Conservation (phyloP, 2,888 invertebrate genomes). For the Drosophila lacicola region DNA sequence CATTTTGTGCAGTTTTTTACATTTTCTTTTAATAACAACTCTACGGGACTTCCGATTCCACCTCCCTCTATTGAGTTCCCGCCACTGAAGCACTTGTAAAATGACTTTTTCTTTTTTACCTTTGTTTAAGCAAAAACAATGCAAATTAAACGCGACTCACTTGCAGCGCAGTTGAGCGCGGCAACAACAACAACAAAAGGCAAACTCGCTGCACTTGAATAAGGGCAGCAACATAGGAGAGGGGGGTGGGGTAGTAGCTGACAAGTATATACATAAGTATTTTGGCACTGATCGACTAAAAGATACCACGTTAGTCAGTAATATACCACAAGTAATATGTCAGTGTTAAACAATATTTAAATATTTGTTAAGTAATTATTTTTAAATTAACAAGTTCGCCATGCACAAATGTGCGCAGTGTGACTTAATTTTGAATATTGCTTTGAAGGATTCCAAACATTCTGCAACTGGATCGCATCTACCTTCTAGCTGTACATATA, state of each 20-base stretch:
- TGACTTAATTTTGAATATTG: too few relatives aligned
- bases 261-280: background rate
- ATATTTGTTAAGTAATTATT: too few relatives aligned
- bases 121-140: constrained; percentile 76
- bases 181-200: constrained; percentile 56
- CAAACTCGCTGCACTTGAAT: constrained; percentile 57
- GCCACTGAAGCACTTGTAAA: constrained; percentile 65
- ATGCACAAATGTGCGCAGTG: too few relatives aligned
- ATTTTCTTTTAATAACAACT: too few relatives aligned
- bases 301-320: constrained; percentile 33
- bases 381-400: background rate
- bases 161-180: constrained; percentile 77
- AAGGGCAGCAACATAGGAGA: constrained; percentile 14
- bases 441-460: too few relatives aligned
- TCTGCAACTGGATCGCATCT: background rate
- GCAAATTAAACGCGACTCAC: constrained; percentile 83
- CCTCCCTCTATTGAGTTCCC: background rate
- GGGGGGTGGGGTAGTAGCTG: background rate
- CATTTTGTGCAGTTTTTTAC: constrained; percentile 59
- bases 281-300: constrained; percentile 16
- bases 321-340: too few relatives aligned
- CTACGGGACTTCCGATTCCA: background rate
- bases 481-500: background rate
- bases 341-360: too few relatives aligned
- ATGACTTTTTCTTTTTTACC: constrained; percentile 73